These are phyloP conservation scores for Eupsilia transversa DNA, from an alignment of 2,888 invertebrate genomes.

Conservation along the genomic window DNA sequence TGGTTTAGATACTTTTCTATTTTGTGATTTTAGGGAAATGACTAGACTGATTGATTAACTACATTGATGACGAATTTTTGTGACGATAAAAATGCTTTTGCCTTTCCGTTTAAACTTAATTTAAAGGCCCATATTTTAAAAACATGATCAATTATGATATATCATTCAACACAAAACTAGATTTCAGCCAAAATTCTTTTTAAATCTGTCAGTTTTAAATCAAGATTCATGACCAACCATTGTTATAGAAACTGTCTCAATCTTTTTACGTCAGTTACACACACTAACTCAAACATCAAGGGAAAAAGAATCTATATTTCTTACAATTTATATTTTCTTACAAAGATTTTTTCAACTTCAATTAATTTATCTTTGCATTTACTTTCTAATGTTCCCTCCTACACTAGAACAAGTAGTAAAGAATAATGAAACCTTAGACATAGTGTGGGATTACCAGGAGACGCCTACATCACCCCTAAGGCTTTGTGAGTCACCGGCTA, in stretches of 20 bases:
- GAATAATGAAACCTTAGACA: conserved; percentile 55
- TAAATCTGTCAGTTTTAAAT: conserved; percentile 11
- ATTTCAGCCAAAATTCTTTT: not conserved
- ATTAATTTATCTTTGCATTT: conserved; percentile 6
- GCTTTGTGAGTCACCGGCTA: conserved; percentile 68
- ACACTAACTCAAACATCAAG: not conserved
- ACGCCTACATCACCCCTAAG: conserved; percentile 58
- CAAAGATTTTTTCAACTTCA: conserved; percentile 1
- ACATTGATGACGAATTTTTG: not conserved
- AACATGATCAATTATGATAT: not conserved
- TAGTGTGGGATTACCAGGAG: conserved; percentile 66
- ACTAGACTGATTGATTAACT: not conserved
- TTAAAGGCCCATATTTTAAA: not conserved
- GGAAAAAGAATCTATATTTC: not conserved
- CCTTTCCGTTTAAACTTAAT: not conserved
- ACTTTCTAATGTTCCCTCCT: conserved; percentile 9
- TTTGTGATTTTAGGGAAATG: no score
- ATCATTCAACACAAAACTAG: not conserved
- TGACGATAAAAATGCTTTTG: not conserved
- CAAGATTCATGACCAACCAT: conserved; percentile 1
- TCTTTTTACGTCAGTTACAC: not conserved
- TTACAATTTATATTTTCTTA: conserved; percentile 4
- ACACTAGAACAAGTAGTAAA: conserved; percentile 15
- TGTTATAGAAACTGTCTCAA: not conserved
- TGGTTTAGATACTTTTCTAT: no score